A percentile compares a stretch with the other conserved stretches of the same genome.
Evolutionary conservation across 2,888 invertebrate species (phyloP).

Genomic region (Ferrisia virgata): DNA sequence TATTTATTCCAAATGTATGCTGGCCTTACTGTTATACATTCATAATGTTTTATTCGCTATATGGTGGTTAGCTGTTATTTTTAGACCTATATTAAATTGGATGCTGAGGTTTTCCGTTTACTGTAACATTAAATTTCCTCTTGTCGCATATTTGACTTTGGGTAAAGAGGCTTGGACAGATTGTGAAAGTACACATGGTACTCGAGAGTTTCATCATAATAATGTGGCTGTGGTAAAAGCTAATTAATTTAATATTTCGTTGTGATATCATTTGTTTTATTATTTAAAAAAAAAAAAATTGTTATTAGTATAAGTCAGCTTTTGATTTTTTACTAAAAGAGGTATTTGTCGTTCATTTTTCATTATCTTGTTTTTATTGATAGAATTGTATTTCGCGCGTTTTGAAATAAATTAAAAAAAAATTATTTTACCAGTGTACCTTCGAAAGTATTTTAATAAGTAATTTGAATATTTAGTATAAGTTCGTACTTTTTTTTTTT

Average conservation of each 20-base stretch:
- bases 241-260: background rate
- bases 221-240: background rate
- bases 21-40: constrained; percentile 53
- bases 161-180: constrained; percentile 42
- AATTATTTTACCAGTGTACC: too few relatives aligned
- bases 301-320: background rate
- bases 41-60: constrained; percentile 53
- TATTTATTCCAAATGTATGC: constrained; percentile 52
- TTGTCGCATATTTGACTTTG: constrained; percentile 62
- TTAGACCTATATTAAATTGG: constrained; percentile 63
- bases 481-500: too few relatives aligned
- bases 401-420: too few relatives aligned
- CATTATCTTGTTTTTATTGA: too few relatives aligned
- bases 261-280: background rate
- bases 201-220: background rate
- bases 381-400: too few relatives aligned
- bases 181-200: background rate
- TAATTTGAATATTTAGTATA: too few relatives aligned
- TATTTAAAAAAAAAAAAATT: background rate
- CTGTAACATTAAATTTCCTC: constrained; percentile 65
- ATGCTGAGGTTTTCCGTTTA: constrained; percentile 61
- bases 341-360: background rate
- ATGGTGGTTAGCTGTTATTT: constrained; percentile 54
- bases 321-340: background rate
- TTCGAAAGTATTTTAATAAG: too few relatives aligned